phyloP scores from a whole-genome alignment of 1,140 invertebrate species.

The Drosophila trapezifrons region DNA sequence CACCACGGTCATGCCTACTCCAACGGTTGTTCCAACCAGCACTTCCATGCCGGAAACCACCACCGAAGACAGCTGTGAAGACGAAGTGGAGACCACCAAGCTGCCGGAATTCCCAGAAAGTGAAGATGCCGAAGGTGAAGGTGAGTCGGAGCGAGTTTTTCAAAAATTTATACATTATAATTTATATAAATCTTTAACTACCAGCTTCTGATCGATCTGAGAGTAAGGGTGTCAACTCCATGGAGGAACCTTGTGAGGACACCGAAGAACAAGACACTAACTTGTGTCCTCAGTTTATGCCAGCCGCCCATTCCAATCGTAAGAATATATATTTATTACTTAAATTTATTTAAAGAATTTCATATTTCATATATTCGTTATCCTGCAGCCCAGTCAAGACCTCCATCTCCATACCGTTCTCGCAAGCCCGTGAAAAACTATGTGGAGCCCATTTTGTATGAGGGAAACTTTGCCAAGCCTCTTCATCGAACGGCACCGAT shows the following conservation, averaged over 20 bases:
- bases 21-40: conserved; percentile 12
- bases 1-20: conserved; percentile 11
- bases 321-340: not conserved
- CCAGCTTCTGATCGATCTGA: not conserved
- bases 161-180: not conserved
- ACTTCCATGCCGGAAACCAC: conserved; percentile 38
- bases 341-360: not conserved
- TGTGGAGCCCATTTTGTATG: conserved; percentile 67
- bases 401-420: conserved; percentile 1
- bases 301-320: conserved; percentile 19
- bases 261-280: conserved; percentile 58
- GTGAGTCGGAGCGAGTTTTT: not conserved
- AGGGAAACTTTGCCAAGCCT: conserved; percentile 59
- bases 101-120: conserved; percentile 9
- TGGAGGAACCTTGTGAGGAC: conserved; percentile 51
- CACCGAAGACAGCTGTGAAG: conserved; percentile 26
- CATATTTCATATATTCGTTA: no score
- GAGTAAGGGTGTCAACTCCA: not conserved
- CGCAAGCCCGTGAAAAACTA: conserved; percentile 70
- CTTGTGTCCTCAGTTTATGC: conserved; percentile 62
- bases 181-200: not conserved
- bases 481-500: conserved; percentile 28
- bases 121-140: conserved; percentile 28
- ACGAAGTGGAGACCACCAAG: conserved; percentile 39
- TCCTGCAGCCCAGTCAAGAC: conserved; percentile 12